These are phyloP conservation scores for Hafferia zeledoni DNA, from an alignment of 2,797 vertebrate genomes.

Conservation along the genomic window DNA sequence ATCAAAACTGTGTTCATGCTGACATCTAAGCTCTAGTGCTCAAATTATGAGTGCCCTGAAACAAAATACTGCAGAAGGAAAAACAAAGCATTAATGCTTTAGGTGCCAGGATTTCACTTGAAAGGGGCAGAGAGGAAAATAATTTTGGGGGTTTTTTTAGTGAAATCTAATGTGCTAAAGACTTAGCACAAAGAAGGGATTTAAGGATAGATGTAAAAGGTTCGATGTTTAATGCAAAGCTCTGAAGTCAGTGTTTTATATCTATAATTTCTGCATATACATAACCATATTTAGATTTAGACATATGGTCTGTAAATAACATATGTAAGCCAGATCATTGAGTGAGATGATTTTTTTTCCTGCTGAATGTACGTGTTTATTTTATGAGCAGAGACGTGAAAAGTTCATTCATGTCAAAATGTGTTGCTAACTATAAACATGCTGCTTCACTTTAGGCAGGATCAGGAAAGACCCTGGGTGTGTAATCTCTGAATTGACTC, in stretches of 20 bases:
- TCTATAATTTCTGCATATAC: constrained; percentile 36
- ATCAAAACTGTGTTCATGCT: constrained; percentile 28
- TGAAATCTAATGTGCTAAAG: background rate
- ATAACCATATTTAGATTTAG: constrained; percentile 36
- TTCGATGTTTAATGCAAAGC: background rate
- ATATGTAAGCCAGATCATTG: constrained; percentile 21
- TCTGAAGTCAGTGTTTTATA: constrained; percentile 19
- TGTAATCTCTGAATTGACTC: constrained; percentile 71
- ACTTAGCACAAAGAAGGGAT: background rate
- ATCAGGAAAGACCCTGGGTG: constrained; percentile 68
- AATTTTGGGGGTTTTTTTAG: background rate
- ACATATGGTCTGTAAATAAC: constrained; percentile 63
- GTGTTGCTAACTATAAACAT: constrained; percentile 72
- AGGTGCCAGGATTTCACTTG: background rate
- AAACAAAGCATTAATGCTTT: constrained; percentile 25
- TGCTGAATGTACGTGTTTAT: constrained; percentile 63
- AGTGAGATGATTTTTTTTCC: constrained; percentile 60
- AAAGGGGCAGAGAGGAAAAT: background rate
- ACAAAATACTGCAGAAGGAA: constrained; percentile 41
- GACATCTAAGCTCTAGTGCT: constrained; percentile 54
- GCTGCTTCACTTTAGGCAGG: constrained; percentile 66
- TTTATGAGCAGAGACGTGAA: constrained; percentile 73
- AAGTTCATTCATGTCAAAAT: constrained; percentile 73
- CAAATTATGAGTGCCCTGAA: constrained; percentile 54
- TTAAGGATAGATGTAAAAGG: background rate